Evolutionary conservation across 2,888 invertebrate species (phyloP), one percentile per base, ranked within the genome.

Genomic region (Tanaodytes sp.): DNA sequence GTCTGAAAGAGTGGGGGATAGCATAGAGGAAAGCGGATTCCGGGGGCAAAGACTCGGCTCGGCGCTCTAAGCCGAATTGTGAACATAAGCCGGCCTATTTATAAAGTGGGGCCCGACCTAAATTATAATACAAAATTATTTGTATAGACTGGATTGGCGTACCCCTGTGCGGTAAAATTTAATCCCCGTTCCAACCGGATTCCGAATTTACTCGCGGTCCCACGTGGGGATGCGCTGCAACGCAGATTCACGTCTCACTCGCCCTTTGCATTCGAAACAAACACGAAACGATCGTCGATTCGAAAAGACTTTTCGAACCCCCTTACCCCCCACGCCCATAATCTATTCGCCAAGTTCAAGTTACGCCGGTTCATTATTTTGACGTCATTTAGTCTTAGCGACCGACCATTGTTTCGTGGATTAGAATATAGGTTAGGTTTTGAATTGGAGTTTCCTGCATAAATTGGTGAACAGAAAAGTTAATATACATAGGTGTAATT

Each of bases 51-150:
- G 62, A 55, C 57, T 61, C 61, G 42, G 55, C 57, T 61, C 61
- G 42, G 55, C 45, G 42, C 63, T 59, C 57, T 63, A 70, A 70
- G 67, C 72, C 64, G 72, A 72, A 67, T 70, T 65, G 70, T 73
- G 70, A 70, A 61, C 67, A 74, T 76, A 79, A 80, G 79, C 80
- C 76, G 77, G 77, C 80, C 76, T 75, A 76, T 76, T 75, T 77
- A 76, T 77, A 79, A 77, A 77, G 76, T 73, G 73, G 79, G 79
- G 77, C 78, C 76, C 75, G 73, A 71, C 55, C 76, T 55, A 73
- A 68, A 73, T 73, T 71, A 71, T 73, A 71, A 73, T 73, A 73
- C 73, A 73, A 68, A 71, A 73, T 68, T 73, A 71, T 71, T 73
- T 73, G 73, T 73, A 73, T 73, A 71, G 71, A 73, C 71, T 71